phyloP scores from a whole-genome alignment of 2,888 invertebrate species.

The Onthophagus sagittarius region DNA sequence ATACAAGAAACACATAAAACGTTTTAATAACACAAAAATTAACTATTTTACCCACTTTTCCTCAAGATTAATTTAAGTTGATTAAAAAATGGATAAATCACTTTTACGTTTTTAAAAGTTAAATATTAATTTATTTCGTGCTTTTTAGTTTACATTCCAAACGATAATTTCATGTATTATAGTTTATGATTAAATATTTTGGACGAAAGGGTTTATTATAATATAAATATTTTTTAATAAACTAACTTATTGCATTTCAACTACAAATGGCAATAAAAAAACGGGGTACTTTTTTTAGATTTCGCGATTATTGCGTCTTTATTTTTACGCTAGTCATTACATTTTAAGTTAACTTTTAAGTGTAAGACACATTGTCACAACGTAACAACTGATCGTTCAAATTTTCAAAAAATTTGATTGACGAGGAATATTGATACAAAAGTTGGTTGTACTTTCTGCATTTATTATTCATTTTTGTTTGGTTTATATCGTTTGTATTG shows the following conservation, averaged over 20 bases:
- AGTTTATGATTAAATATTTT: neutral
- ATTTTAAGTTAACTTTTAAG: neutral
- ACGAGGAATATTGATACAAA: neutral
- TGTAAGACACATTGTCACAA: neutral
- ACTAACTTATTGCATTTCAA: neutral
- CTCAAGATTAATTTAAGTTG: neutral
- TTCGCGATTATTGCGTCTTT: neutral
- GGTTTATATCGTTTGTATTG: neutral
- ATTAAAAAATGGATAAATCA: too few relatives aligned
- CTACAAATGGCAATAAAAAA: neutral
- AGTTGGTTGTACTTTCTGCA: neutral
- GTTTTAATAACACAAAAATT: neutral
- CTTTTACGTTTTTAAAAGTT: neutral
- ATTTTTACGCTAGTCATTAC: neutral
- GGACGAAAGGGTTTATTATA: conserved; percentile 6
- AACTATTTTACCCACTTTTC: neutral
- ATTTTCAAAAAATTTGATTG: neutral
- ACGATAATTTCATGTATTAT: neutral
- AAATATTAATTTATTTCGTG: neutral
- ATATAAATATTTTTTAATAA: neutral
- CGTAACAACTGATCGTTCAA: neutral
- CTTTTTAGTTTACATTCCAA: conserved; percentile 4
- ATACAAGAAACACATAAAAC: neutral
- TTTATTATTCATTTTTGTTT: neutral
- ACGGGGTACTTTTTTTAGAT: neutral